Conservation (phyloP, 2,797 vertebrate genomes). For the Philypnodon macrostomus region DNA sequence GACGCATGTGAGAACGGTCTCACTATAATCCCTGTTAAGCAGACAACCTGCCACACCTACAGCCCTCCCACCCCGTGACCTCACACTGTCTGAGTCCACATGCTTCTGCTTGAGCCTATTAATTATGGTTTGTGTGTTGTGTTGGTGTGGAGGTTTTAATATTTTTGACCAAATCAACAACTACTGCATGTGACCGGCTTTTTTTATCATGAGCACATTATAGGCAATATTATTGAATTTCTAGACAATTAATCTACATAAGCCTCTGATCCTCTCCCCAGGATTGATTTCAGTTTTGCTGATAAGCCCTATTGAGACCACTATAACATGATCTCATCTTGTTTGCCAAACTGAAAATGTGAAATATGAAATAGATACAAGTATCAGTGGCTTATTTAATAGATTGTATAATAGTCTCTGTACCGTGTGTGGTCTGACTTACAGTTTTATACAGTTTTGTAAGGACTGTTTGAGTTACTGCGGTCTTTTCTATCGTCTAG, state of each 20-base stretch:
- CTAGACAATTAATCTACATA: slow-evolving; percentile 26
- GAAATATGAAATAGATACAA: no score
- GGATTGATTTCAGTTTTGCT: slow-evolving; percentile 14
- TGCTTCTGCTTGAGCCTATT: background rate
- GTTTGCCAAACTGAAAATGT: background rate
- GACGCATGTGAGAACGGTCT: slow-evolving; percentile 10
- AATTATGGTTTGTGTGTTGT: no score
- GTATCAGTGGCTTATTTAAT: no score
- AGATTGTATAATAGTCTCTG: no score
- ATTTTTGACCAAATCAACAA: no score
- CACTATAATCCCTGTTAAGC: slow-evolving; percentile 65
- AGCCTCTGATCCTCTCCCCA: slow-evolving; percentile 29
- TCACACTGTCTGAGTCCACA: slow-evolving; percentile 22
- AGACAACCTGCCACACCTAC: slow-evolving; percentile 46
- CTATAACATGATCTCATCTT: background rate
- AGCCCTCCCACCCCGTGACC: slow-evolving; percentile 69
- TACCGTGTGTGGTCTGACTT: no score
- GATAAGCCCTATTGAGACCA: slow-evolving; percentile 11
- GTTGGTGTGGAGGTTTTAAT: no score
- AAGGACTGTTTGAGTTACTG: no score
- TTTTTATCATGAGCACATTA: no score
- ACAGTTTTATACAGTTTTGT: no score
- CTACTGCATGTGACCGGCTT: no score
- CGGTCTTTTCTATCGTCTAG: no score
- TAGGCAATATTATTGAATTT: background rate